phyloP scores from a whole-genome alignment of 2,888 invertebrate species.

The Meta bourneti region DNA sequence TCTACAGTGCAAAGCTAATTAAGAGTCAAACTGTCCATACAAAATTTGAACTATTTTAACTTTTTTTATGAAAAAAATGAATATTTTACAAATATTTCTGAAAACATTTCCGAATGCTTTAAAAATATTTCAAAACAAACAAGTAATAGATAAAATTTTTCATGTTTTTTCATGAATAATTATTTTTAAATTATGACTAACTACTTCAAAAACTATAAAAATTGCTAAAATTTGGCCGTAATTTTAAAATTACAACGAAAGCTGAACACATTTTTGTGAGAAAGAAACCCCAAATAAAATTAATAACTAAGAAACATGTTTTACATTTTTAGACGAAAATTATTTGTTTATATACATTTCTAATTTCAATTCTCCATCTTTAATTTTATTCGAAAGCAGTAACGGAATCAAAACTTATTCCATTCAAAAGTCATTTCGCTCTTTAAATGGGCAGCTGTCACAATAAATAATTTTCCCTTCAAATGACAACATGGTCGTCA shows the following conservation, averaged over 20 bases:
- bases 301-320: too few relatives aligned
- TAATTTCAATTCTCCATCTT: background rate
- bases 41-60: too few relatives aligned
- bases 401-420: background rate
- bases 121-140: background rate
- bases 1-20: too few relatives aligned
- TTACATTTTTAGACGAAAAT: too few relatives aligned
- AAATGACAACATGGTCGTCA: background rate
- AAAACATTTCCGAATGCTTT: background rate
- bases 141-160: background rate
- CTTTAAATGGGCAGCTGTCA: constrained; percentile 2
- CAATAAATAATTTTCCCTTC: background rate
- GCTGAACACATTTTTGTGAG: too few relatives aligned
- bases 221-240: too few relatives aligned
- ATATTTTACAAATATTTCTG: background rate
- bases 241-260: too few relatives aligned
- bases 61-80: background rate
- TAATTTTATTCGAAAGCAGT: background rate
- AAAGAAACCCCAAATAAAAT: too few relatives aligned
- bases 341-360: background rate
- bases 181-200: too few relatives aligned
- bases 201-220: too few relatives aligned
- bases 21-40: too few relatives aligned
- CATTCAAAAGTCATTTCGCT: background rate
- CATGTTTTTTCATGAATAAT: too few relatives aligned